Base-by-base conservation (phyloP, 2,888 invertebrate genomes). In the Polymixis lichenea region DNA sequence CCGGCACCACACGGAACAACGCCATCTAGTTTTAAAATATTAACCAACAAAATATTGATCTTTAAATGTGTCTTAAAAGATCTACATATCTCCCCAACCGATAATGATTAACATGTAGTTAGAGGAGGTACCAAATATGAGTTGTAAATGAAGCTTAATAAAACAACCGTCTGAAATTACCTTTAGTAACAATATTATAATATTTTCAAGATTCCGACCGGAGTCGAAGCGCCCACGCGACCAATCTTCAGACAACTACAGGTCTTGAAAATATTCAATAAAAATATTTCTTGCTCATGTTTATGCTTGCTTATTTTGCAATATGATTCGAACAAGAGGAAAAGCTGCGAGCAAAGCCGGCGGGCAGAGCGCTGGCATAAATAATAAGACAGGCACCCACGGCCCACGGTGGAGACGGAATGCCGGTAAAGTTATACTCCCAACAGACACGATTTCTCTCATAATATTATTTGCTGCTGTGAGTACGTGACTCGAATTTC, bases 381-480 rank as follows among this genome's bases (percentile, higher is more conserved):
- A 85, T 83, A 84, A 80, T 83, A 86, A 83, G 83, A 72, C 72
- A 83, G 80, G 78, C 81, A 77, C 78, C 84, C 88, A 87, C 86
- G 78, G 86, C 75, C 72, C 25, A 38, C 22, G 46, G 25, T 28
- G 77, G 86, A 90, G 89, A 88, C 86, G 88, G 84, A 88, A 88
- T 85, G 86, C 90, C 89, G 89, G 91, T 87, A 90, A 93, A 93
- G 91, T 93, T 93, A 91, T 92, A 91, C 89, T 92, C 89, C 91
- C 89, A 92, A 87, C 91, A 94, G 93, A 93, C 93, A 92, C 92
- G 91, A 92, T 91, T 93, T 92, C 92, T 91, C 92, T 93, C 93
- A 94, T 94, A 93, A 94, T 94, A 94, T 94, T 94, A 94, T 94
- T 94, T 94, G 94, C 93, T 92, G 89, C 91, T 91, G 90, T 79